Base-by-base conservation (phyloP, 92 coral and sea anemone species). In the Umimayanthus chanpuru region DNA sequence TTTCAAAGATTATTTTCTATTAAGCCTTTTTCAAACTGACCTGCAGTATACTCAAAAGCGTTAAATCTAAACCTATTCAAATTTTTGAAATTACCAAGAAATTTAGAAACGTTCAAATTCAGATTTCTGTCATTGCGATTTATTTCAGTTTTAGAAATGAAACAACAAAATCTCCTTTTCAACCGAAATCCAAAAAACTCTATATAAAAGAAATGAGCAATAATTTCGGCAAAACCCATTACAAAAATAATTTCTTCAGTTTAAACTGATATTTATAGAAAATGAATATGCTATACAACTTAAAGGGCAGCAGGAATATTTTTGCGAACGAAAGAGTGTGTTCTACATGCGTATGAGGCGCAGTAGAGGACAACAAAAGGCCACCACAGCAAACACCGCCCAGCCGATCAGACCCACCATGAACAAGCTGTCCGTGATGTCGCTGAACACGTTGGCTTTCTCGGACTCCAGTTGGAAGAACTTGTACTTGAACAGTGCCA, bases 311-410 rank as follows among this genome's bases (percentile, higher is more conserved):
- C 11, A 7, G 6, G 23, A 29, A 53, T 43, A 44, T 43, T 44
- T 44, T 56, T 47, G 50, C 50, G 65, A 20, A 41, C 26, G 25
- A 9, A 20, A 50, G 28, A 15, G n/a, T 25, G 9, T 68, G 36
- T 82, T 68, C 77, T 82, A 82, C 85, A 88, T 83, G 74, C 90
- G 89, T n/a, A 93, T 77, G n/a, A 79, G 91, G 0, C 93, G 93
- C 77, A 94, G 21, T 49, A 94, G 76, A n/a, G 98, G 98, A 88
- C 95, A 94, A 41, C 98, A 94, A 87, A 91, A 91, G 4, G 92
- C 95, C 9, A 93, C 85, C 7, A 94, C 91, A 4, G 93, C 67
- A 80, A 94, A 94, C 74, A 91, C 91, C 23, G 93, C 98, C 98
- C 98, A 94, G 10, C 92, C 89, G 26, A 91, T 89, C 6, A 92